Evolutionary conservation across 2,797 vertebrate genomes (phyloP), one percentile per base, ranked within the genome.

Genomic region (Sebastes kiyomatsui): DNA sequence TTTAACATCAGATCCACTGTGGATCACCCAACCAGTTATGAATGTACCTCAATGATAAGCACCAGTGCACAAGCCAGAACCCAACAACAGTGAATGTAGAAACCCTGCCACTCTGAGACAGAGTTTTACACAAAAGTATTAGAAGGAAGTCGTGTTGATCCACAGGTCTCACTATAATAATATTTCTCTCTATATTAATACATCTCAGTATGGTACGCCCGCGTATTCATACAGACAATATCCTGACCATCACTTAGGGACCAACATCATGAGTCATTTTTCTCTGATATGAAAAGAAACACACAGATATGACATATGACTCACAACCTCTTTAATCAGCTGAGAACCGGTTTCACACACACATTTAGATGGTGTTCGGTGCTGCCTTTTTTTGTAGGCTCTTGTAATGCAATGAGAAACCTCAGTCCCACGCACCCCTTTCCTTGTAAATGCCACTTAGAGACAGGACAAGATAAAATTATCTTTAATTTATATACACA

Each of bases 361-460:
- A 86, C 84, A 87, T 88, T 80, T 84, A 88, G 84, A 92, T 80
- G 83, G 93, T 94, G 94, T 95, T 95, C 72, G 94, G 94, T 95
- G 95, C 95, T 96, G 94, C 94, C 95, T 93, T 91, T 87, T 87
- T 88, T 90, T 83, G 87, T 85, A 93, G 93, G 93, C 94, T 92
- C 90, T 93, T 94, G 90, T 91, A 93, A 94, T 93, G 91, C 95
- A 96, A 94, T 94, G 94, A 94, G 85, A 94, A 95, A 96, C 96
- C 96, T 96, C 95, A 96, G 90, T 95, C 94, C 96, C 93, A 88
- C 75, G 42, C 78, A 91, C 93, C 94, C 92, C 92, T 93, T 90
- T 92, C 94, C 92, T 94, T 93, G 91, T 92, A 94, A 94, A 96
- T 94, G 94, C 94, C 95, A 96, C 95, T 96, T 95, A 93, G 91